Conservation (phyloP, 2,113 vertebrate genomes). For the Oreamnos americanus region DNA sequence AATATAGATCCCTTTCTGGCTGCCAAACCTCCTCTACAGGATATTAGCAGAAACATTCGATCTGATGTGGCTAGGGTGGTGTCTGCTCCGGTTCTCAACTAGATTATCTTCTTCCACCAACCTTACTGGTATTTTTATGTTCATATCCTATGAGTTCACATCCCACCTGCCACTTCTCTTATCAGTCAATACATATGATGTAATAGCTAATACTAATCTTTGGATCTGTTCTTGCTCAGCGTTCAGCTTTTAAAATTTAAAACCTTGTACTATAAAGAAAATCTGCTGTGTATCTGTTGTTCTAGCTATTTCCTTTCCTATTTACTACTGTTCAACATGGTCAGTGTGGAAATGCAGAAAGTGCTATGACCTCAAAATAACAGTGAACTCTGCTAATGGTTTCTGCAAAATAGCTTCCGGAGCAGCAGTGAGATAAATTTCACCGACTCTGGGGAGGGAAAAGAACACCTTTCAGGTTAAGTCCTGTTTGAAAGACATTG, state of each 20-base stretch:
- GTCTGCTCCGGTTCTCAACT: not conserved
- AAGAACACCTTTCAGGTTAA: not conserved
- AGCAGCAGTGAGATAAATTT: not conserved
- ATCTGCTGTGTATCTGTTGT: not conserved
- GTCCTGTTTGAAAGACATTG: not conserved
- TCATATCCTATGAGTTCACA: not conserved
- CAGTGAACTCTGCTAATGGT: not conserved
- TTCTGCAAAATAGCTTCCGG: not conserved
- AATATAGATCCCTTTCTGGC: not conserved
- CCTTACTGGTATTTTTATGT: not conserved
- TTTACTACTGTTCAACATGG: not conserved
- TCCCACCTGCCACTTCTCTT: not conserved
- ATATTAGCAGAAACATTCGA: not conserved
- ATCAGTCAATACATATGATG: not conserved
- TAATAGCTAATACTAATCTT: not conserved
- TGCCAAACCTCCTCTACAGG: not conserved
- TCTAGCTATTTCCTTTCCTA: not conserved
- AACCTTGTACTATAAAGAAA: not conserved
- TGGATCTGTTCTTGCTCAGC: not conserved
- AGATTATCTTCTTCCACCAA: not conserved
- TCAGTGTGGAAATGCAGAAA: not conserved
- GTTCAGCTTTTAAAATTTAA: constrained; percentile 12
- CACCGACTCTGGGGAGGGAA: not conserved
- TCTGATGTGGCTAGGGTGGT: not conserved
- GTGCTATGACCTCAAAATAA: not conserved